Percentiles rank a stretch among this genome's conserved stretches.
phyloP scores from a whole-genome alignment of 2,113 vertebrate species.

The Epinephelus lanceolatus region DNA sequence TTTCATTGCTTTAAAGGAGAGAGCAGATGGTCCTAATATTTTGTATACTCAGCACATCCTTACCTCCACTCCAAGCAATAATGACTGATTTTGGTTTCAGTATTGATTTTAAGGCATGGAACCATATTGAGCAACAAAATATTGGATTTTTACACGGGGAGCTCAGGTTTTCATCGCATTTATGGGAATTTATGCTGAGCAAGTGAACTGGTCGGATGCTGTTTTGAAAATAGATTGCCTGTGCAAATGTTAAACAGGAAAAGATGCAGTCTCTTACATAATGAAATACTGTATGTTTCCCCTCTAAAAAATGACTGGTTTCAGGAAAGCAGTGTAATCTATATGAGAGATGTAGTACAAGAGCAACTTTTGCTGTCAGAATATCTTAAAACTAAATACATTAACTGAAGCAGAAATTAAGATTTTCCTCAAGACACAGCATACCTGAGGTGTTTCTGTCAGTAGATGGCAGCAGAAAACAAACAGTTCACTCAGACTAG shows the following conservation, averaged over 20 bases:
- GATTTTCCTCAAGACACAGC: neutral
- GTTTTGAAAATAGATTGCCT: conserved; percentile 33
- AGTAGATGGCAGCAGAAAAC: conserved; percentile 80
- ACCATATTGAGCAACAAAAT: conserved; percentile 44
- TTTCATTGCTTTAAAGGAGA: conserved; percentile 44
- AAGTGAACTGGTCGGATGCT: conserved; percentile 22
- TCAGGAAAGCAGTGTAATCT: neutral
- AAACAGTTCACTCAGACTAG: conserved; percentile 18
- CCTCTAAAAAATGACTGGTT: neutral
- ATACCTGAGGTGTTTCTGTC: conserved; percentile 47
- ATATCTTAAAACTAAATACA: neutral
- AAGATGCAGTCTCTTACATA: neutral
- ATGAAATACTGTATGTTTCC: neutral
- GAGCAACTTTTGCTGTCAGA: neutral
- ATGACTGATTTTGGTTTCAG: conserved; percentile 54
- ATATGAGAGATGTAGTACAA: neutral
- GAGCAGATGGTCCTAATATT: conserved; percentile 42
- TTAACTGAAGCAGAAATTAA: neutral
- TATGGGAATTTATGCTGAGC: conserved; percentile 51
- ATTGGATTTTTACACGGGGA: conserved; percentile 51
- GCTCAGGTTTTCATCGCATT: conserved; percentile 52
- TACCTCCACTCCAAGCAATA: conserved; percentile 43
- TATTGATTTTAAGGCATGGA: conserved; percentile 65
- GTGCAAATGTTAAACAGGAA: conserved; percentile 9
- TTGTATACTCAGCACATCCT: conserved; percentile 36